Base-by-base conservation (phyloP, 2,113 vertebrate species). In the Ochotona princeps region DNA sequence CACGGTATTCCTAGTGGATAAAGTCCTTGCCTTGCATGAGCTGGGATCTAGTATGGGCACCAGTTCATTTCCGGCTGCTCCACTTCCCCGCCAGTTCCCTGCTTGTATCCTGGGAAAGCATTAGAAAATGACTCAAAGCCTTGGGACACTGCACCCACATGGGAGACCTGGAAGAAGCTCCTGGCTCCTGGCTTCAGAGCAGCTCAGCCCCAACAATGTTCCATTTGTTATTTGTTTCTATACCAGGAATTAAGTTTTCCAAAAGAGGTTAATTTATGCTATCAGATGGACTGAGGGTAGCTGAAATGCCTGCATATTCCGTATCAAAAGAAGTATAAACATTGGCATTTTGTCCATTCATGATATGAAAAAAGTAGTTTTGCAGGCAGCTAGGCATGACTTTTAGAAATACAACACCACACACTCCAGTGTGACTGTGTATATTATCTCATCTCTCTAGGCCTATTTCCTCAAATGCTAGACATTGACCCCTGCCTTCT, bases 361-460 rank as follows among this genome's bases (percentile, higher is more conserved):
- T 61, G 67, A 26, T 75, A 63, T 66, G 83, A 78, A 95, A 51
- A 89, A 69, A 87, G 51, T 67, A 86, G 7, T 60, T 93, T 88
- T 95, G 72, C 15, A 89, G 54, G 88, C 57, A 86, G 23, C 79
- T 7, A 74, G 30, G 47, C 2, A 26, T 44, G 21, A 67, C 49
- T 96, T 57, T 7, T 57, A 86, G 88, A 87, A 87, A 90, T 60
- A 89, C 4, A n/a, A 83, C n/a, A 44, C 38, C 38, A 44, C 38
- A 44, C 38, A 4, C 66, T 28, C 11, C 21, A 85, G 35, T 57
- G 47, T 84, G 54, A 81, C n/a, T 65, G 26, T 54, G 38, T 61
- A 44, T 83, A 32, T 85, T 93, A 79, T 54, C 26, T 57, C 90
- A 63, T 51, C 32, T 90, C 79, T 87, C 78, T 82, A 73, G 78